phyloP scores from a whole-genome alignment of 2,797 vertebrate species.

The Pipistrellus kuhlii region DNA sequence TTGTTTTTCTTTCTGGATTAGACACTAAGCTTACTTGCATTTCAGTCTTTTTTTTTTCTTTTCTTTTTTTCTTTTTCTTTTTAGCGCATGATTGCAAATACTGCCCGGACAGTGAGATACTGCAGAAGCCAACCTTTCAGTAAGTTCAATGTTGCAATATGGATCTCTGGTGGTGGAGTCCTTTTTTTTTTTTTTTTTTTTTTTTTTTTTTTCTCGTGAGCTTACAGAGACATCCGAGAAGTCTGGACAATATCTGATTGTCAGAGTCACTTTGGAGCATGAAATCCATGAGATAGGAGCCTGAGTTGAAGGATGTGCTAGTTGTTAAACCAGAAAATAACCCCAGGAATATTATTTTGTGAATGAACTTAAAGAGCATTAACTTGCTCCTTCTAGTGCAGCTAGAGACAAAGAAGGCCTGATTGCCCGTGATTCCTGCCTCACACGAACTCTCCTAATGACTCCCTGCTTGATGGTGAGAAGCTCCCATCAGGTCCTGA shows the following conservation, averaged over 20 bases:
- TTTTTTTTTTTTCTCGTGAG: constrained; percentile 67
- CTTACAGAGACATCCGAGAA: constrained; percentile 37
- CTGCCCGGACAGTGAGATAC: constrained; percentile 95
- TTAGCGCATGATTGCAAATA: constrained; percentile 98
- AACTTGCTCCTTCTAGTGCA: neutral
- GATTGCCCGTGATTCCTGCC: neutral
- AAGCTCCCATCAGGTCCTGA: constrained; percentile 35
- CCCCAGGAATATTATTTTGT: constrained; percentile 18
- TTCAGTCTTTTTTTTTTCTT: constrained; percentile 76
- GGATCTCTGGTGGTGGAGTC: constrained; percentile 4
- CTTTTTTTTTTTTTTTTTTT: constrained; percentile 42
- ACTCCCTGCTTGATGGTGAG: constrained; percentile 58
- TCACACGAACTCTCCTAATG: constrained; percentile 37
- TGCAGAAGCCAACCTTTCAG: constrained; percentile 96
- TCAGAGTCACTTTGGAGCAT: neutral
- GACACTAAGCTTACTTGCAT: constrained; percentile 49
- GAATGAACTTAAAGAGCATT: constrained; percentile 58
- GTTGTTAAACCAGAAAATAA: constrained; percentile 41
- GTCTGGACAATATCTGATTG: constrained; percentile 1
- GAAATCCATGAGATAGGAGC: neutral
- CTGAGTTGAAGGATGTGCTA: neutral
- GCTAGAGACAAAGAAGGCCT: constrained; percentile 21
- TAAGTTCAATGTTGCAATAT: constrained; percentile 88
- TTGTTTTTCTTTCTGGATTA: constrained; percentile 45
- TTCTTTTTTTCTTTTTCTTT: constrained; percentile 83